Conservation (phyloP, 2,888 invertebrate genomes). For the Drosophila conformis region DNA sequence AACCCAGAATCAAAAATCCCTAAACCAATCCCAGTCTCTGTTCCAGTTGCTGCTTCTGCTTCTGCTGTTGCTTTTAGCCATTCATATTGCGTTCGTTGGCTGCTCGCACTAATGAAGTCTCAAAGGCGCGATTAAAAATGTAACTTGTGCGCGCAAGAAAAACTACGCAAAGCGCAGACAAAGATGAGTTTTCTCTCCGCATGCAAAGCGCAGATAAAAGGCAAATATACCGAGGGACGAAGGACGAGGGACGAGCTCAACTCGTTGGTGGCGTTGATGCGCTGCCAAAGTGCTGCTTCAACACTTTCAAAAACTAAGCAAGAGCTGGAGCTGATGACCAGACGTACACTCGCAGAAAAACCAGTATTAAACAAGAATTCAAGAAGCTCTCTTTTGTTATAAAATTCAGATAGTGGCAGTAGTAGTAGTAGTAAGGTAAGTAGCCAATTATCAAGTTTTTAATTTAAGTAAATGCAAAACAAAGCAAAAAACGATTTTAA, state of each 20-base stretch:
- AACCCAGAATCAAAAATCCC: conserved; percentile 14
- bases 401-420: not conserved
- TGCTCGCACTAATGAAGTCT: conserved; percentile 76
- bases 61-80: conserved; percentile 50
- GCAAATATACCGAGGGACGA: conserved; percentile 66
- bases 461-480: not conserved
- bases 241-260: conserved; percentile 13
- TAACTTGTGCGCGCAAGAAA: conserved; percentile 71
- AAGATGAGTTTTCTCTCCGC: conserved; percentile 47
- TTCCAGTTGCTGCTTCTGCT: conserved; percentile 15
- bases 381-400: not conserved
- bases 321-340: conserved; percentile 8
- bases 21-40: conserved; percentile 23
- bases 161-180: conserved; percentile 56
- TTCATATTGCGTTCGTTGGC: conserved; percentile 56
- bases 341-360: not conserved
- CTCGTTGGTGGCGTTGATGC: conserved; percentile 75
- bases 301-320: conserved; percentile 68
- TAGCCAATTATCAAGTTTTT: not conserved
- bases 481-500: not conserved
- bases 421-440: not conserved
- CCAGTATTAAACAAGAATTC: not conserved
- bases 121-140: conserved; percentile 81
- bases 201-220: conserved; percentile 76
- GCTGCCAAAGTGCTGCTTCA: conserved; percentile 80